Evolutionary conservation across 1,140 invertebrate genomes (phyloP).

Genomic region (Drosophila navojoa): DNA sequence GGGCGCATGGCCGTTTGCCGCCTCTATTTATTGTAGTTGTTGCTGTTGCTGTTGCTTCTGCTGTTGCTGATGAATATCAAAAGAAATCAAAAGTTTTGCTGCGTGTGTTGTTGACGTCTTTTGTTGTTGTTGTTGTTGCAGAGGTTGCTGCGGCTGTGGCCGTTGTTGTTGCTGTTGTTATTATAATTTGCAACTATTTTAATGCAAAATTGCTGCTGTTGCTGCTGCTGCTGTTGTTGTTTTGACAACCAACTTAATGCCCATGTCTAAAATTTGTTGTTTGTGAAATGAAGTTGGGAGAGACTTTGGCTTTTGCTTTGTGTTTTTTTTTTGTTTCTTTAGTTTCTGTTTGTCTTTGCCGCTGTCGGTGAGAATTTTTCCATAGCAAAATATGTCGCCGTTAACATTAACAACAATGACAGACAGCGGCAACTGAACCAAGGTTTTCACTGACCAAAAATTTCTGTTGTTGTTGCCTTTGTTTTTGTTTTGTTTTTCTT

Average conservation of each 20-base stretch:
- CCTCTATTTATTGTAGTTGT: conserved; percentile 32
- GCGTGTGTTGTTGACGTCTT: conserved; percentile 36
- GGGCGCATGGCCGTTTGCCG: conserved; percentile 53
- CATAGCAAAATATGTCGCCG: conserved; percentile 54
- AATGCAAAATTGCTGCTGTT: conserved; percentile 49
- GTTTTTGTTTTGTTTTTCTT: conserved; percentile 31
- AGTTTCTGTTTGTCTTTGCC: conserved; percentile 7
- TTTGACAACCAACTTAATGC: conserved; percentile 37
- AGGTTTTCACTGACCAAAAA: conserved; percentile 61
- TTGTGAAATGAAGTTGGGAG: conserved; percentile 61
- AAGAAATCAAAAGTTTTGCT: conserved; percentile 69
- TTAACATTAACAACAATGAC: conserved; percentile 39
- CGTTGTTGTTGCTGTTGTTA: conserved; percentile 26
- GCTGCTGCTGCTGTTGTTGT: conserved; percentile 12
- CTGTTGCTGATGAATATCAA: conserved; percentile 30
- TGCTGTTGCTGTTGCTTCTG: conserved; percentile 16
- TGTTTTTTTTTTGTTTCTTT: not conserved
- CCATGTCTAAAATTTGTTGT: conserved; percentile 58
- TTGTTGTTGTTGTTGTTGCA: conserved; percentile 27
- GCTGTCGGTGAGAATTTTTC: conserved; percentile 59
- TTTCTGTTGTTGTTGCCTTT: conserved; percentile 26
- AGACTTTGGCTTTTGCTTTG: conserved; percentile 41
- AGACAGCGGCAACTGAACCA: conserved; percentile 36
- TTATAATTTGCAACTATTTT: conserved; percentile 69
- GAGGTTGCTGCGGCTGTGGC: conserved; percentile 1